Base-by-base conservation (phyloP, 2,888 invertebrate genomes). In the Heteromyza rotundicornis region DNA sequence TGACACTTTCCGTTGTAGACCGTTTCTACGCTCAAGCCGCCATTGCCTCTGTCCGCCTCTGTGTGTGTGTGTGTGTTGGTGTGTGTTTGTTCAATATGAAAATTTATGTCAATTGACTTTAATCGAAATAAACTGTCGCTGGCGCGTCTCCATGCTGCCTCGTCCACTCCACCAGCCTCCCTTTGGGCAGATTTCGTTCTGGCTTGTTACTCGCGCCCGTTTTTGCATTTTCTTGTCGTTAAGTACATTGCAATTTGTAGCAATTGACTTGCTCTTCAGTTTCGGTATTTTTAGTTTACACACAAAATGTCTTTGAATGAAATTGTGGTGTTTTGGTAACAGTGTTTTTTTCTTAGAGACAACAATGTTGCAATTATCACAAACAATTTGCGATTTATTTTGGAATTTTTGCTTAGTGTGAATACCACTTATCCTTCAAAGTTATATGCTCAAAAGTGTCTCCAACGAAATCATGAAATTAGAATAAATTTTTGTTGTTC, bases 81-180 rank as follows among this genome's bases (percentile, higher is more conserved):
- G 10, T 40, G 17, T 20, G 17, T 19, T n/a, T n/a, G 47, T 47
- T 17, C 14, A 17, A 66, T 63, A 68, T 68, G 61, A 66, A 69
- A 73, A 76, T 76, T 75, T 72, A 70, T 76, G 71, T 72, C 73
- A 74, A 78, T 77, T 76, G 73, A 70, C 63, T 68, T 73, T 71
- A 75, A 76, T 74, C 73, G 72, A 71, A 71, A 75, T 71, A 70
- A 69, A 69, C 68, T 68, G 68, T 65, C 65, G n/a, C n/a, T n/a
- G n/a, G n/a, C 56, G 23, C 16, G 2, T 40, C 32, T 22, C 2
- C n/a, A n/a, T 52, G 14, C 16, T n/a, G 7, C 47, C 47, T 47
- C 20, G 60, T 17, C 35, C 24, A 8, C 47, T 23, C 23, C 27
- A 24, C 20, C 53, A 47, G n/a, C 23, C 35, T 27, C 36, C 44